Conservation (phyloP, 2,888 invertebrate species). For the Stomorhina lunata region DNA sequence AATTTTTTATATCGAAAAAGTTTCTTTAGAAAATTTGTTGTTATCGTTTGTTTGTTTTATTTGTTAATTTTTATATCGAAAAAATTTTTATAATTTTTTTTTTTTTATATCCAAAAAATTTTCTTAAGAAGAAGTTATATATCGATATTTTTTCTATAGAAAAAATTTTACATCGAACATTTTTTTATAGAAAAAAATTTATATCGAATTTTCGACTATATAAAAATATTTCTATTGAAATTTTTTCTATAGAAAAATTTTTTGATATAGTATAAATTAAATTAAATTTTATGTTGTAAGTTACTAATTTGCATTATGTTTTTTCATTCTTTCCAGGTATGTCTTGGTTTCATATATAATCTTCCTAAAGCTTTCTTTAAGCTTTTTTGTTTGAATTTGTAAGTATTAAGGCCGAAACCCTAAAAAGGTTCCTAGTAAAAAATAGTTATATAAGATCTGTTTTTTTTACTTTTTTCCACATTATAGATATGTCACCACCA, state of each 20-base stretch:
- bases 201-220: too few relatives aligned
- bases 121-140: too few relatives aligned
- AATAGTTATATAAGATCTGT: background rate
- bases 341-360: background rate
- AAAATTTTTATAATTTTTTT: too few relatives aligned
- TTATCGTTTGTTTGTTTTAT: too few relatives aligned
- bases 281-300: background rate
- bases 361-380: background rate
- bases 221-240: too few relatives aligned
- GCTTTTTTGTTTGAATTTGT: conserved; percentile 46
- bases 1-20: too few relatives aligned
- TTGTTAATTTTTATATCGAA: too few relatives aligned
- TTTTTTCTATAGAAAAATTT: background rate
- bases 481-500: conserved; percentile 58
- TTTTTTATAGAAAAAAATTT: too few relatives aligned
- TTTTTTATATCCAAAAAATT: too few relatives aligned
- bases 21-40: too few relatives aligned
- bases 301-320: background rate
- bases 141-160: too few relatives aligned
- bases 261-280: background rate
- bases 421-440: background rate
- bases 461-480: background rate
- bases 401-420: conserved; percentile 36
- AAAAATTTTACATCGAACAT: too few relatives aligned
- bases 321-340: conserved; percentile 46